These are phyloP conservation scores for Leptothorax acervorum DNA, from an alignment of 2,888 invertebrate genomes.

Conservation along the genomic window DNA sequence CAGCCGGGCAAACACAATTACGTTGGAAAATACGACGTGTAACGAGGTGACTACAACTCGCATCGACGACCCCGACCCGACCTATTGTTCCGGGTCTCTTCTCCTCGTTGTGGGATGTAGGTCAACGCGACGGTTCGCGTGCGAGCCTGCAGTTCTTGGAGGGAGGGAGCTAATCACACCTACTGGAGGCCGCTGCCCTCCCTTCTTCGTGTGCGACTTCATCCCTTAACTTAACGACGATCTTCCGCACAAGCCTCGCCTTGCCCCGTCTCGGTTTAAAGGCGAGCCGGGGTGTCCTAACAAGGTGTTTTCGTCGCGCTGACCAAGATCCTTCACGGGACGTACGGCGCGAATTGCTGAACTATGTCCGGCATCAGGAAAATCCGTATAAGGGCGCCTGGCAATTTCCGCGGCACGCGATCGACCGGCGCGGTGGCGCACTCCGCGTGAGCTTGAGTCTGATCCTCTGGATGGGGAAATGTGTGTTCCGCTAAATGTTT, in stretches of 20 bases:
- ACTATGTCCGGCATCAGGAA: constrained; percentile 55
- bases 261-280: neutral
- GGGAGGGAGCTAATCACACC: constrained; percentile 7
- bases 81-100: constrained; percentile 37
- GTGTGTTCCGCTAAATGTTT: neutral
- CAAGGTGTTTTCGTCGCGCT: constrained; percentile 32
- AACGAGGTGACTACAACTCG: constrained; percentile 42
- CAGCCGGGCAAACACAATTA: constrained; percentile 34
- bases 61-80: constrained; percentile 38
- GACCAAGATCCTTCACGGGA: constrained; percentile 13
- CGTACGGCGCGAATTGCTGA: constrained; percentile 50
- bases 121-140: constrained; percentile 40
- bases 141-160: constrained; percentile 23
- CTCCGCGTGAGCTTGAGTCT: constrained; percentile 7
- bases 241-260: constrained; percentile 53
- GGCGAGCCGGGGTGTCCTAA: neutral
- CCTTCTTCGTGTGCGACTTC: constrained; percentile 50
- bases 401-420: constrained; percentile 71
- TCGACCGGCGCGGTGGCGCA: constrained; percentile 59
- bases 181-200: constrained; percentile 18
- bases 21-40: constrained; percentile 35
- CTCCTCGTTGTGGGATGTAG: constrained; percentile 27
- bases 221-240: constrained; percentile 67
- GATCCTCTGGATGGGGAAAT: neutral
- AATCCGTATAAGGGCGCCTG: constrained; percentile 60